Evolutionary conservation across 2,113 vertebrate species (phyloP).

Genomic region (Jaculus jaculus): DNA sequence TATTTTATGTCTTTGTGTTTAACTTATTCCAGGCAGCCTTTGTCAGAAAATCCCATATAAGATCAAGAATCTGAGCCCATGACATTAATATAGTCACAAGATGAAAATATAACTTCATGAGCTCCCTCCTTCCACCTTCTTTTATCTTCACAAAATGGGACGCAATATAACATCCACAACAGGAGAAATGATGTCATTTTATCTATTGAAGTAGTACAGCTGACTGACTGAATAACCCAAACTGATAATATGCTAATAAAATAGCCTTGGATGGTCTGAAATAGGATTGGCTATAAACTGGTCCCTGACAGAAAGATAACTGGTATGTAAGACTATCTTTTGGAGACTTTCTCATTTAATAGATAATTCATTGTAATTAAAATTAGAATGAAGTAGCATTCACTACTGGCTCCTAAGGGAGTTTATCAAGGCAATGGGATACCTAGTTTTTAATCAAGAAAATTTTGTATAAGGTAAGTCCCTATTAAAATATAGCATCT

Average conservation of each 20-base stretch:
- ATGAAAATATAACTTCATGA: conserved; percentile 59
- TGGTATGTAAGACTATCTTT: conserved; percentile 57
- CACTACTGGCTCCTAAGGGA: conserved; percentile 66
- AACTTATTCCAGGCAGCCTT: conserved; percentile 51
- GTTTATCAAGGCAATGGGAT: conserved; percentile 74
- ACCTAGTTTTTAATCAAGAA: conserved; percentile 66
- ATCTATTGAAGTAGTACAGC: conserved; percentile 35
- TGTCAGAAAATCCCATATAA: conserved; percentile 65
- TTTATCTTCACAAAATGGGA: conserved; percentile 59
- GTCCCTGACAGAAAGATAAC: conserved; percentile 60
- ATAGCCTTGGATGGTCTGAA: conserved; percentile 51
- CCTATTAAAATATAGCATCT: conserved; percentile 75
- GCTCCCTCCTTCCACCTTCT: conserved; percentile 5
- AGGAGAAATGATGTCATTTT: conserved; percentile 68
- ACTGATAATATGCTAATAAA: conserved; percentile 71
- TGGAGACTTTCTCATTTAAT: conserved; percentile 72
- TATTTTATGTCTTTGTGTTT: conserved; percentile 61
- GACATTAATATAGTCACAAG: conserved; percentile 64
- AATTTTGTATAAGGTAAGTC: conserved; percentile 78
- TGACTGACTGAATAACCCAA: conserved; percentile 61
- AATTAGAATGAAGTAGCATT: conserved; percentile 84
- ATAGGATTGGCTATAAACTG: conserved; percentile 61
- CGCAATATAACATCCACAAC: conserved; percentile 59
- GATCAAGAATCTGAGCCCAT: conserved; percentile 41
- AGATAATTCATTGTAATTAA: conserved; percentile 82